phyloP scores from a whole-genome alignment of 1,140 invertebrate genomes.

The Caerostris extrusa region DNA sequence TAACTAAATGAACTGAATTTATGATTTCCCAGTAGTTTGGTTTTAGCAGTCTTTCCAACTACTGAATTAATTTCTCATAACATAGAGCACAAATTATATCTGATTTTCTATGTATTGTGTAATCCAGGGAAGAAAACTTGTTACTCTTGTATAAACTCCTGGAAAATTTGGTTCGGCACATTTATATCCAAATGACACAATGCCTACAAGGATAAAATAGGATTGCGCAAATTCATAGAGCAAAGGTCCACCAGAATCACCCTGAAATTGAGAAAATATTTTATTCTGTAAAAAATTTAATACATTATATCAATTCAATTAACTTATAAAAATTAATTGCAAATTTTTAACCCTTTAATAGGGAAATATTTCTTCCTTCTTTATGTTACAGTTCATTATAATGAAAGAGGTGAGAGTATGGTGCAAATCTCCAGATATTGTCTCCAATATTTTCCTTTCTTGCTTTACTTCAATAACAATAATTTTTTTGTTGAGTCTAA shows the following conservation, averaged over 20 bases:
- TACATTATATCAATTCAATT: background rate
- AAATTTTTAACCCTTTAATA: background rate
- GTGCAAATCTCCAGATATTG: background rate
- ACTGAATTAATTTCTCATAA: too few relatives aligned
- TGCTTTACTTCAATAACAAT: background rate
- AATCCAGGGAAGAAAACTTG: slow-evolving; percentile 91
- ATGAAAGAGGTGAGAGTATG: background rate
- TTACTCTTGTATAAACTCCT: slow-evolving; percentile 91
- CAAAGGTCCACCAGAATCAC: slow-evolving; percentile 84
- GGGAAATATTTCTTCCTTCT: background rate
- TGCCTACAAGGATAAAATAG: slow-evolving; percentile 85
- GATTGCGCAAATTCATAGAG: slow-evolving; percentile 66
- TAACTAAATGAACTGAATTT: background rate
- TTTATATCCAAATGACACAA: slow-evolving; percentile 97
- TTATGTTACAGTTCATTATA: too few relatives aligned
- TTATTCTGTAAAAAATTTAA: background rate
- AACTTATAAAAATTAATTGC: background rate
- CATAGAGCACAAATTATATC: background rate
- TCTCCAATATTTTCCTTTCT: background rate
- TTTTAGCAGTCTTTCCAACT: too few relatives aligned
- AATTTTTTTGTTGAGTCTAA: too few relatives aligned
- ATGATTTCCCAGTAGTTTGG: too few relatives aligned
- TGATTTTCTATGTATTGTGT: background rate
- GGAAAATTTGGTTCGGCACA: slow-evolving; percentile 95
- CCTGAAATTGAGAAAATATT: slow-evolving; percentile 44